Conservation (phyloP, 2,888 invertebrate genomes). For the Rambutsinella grinnellia region DNA sequence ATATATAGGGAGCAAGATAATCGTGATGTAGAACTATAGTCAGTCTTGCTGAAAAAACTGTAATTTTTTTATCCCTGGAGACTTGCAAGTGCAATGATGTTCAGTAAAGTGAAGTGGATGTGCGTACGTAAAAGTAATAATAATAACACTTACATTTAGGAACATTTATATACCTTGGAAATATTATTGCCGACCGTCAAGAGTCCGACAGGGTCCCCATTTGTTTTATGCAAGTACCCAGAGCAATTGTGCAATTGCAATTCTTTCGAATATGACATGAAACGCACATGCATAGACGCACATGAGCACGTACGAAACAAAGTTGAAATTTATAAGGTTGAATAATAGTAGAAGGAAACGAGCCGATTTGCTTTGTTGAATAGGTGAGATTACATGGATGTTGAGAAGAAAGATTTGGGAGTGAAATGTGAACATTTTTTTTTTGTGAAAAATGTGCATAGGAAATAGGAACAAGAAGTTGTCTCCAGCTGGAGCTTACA, state of each 20-base stretch:
- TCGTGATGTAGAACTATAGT: constrained; percentile 32
- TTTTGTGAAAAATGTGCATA: no score
- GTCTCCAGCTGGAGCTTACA: no score
- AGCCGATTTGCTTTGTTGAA: constrained; percentile 38
- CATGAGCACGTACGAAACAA: no score
- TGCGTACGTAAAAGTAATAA: constrained; percentile 22
- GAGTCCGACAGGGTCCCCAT: no score
- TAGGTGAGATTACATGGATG: constrained; percentile 32
- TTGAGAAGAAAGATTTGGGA: constrained; percentile 27
- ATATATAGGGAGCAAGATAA: constrained; percentile 25
- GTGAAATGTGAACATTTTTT: neutral
- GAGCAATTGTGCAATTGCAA: no score
- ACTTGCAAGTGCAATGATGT: neutral
- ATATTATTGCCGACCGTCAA: no score
- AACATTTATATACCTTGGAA: constrained; percentile 4
- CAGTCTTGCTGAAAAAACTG: neutral
- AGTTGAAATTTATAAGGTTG: constrained; percentile 36
- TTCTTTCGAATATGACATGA: no score
- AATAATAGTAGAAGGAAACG: constrained; percentile 36
- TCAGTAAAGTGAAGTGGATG: constrained; percentile 4
- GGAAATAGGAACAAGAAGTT: no score
- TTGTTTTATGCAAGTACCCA: no score
- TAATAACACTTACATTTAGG: constrained; percentile 16
- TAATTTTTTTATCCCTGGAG: no score
- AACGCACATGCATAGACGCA: neutral